Percentiles rank a stretch among this genome's conserved stretches.
These are phyloP conservation scores for Amphiprion clarkii DNA, from an alignment of 2,797 vertebrate species.

Conservation along the genomic window DNA sequence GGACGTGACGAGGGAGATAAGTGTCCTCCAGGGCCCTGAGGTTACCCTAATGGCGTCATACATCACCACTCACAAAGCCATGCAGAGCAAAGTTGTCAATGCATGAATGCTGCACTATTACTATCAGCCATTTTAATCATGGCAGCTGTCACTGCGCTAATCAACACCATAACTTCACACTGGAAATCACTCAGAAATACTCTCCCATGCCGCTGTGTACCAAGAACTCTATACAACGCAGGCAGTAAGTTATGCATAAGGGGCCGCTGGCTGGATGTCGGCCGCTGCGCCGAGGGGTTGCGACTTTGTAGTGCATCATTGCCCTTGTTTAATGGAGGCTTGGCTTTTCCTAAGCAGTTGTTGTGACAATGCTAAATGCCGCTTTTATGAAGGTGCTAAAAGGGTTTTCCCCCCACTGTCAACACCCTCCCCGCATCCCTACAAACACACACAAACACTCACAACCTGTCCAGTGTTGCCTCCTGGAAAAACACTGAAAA, in stretches of 20 bases:
- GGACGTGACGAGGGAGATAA: slow-evolving; percentile 87
- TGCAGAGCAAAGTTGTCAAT: slow-evolving; percentile 88
- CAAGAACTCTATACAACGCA: slow-evolving; percentile 65
- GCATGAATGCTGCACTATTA: slow-evolving; percentile 88
- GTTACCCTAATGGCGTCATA: slow-evolving; percentile 89
- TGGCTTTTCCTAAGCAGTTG: slow-evolving; percentile 83
- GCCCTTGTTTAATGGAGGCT: slow-evolving; percentile 83
- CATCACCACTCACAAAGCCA: slow-evolving; percentile 88
- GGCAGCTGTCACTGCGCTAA: slow-evolving; percentile 87
- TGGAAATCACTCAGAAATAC: slow-evolving; percentile 83
- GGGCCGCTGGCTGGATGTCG: slow-evolving; percentile 25
- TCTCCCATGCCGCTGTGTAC: slow-evolving; percentile 66
- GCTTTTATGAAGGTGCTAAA: slow-evolving; percentile 84
- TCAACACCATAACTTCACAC: slow-evolving; percentile 87
- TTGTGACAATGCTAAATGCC: slow-evolving; percentile 87
- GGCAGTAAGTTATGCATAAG: slow-evolving; percentile 66
- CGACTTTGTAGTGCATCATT: slow-evolving; percentile 83
- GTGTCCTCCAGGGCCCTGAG: slow-evolving; percentile 87
- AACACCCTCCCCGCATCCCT: slow-evolving; percentile 32
- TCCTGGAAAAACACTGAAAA: slow-evolving; percentile 59
- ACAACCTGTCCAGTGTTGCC: slow-evolving; percentile 47
- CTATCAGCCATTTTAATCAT: slow-evolving; percentile 88
- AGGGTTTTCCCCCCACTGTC: slow-evolving; percentile 66
- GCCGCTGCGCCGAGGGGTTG: slow-evolving; percentile 59
- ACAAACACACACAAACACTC: neutral